Evolutionary conservation across 2,797 vertebrate species (phyloP).

Genomic region (Anisognathus igniventris): DNA sequence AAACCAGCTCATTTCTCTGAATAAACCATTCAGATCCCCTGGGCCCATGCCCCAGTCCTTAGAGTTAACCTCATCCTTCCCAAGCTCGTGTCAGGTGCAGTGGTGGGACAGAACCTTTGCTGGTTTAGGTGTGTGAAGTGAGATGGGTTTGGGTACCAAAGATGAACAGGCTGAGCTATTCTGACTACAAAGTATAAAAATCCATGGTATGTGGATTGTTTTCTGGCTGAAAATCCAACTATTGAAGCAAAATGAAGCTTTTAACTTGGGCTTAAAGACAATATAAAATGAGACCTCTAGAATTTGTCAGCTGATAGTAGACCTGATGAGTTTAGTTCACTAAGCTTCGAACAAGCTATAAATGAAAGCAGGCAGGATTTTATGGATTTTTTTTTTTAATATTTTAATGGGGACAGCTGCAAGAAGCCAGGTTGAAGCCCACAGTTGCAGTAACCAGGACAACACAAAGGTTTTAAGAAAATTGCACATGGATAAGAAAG

Average conservation of each 20-base stretch:
- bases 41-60: rapidly evolving
- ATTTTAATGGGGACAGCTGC: not conserved
- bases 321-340: not conserved
- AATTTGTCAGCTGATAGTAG: not conserved
- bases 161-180: not conserved
- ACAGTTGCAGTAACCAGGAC: conserved; percentile 27
- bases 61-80: not conserved
- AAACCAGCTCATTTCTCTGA: not conserved
- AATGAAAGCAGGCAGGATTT: not conserved
- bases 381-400: not conserved
- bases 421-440: not conserved
- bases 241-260: not conserved
- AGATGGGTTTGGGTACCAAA: not conserved
- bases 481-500: not conserved
- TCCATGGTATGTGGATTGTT: not conserved
- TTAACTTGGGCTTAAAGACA: not conserved
- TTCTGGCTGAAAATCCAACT: not conserved
- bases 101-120: not conserved
- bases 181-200: not conserved
- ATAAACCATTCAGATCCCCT: not conserved
- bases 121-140: rapidly evolving
- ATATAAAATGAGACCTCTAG: not conserved
- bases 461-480: conserved; percentile 26
- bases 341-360: not conserved
- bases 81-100: not conserved